These are phyloP conservation scores for Dynastes grantii DNA, from an alignment of 2,888 invertebrate species.

Conservation along the genomic window DNA sequence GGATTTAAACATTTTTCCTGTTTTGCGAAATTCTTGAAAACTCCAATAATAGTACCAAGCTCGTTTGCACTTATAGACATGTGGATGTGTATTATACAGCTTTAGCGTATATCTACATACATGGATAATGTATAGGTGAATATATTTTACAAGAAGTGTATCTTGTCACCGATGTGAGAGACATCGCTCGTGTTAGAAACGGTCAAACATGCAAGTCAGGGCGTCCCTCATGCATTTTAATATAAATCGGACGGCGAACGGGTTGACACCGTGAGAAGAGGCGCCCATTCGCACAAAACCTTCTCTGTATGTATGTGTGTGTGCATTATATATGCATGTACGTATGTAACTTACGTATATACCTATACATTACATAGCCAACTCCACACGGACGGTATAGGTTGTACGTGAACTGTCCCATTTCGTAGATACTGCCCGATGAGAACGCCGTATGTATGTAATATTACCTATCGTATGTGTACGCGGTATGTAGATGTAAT, in stretches of 20 bases:
- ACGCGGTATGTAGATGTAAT: slow-evolving; percentile 31
- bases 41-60: neutral
- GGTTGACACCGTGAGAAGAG: slow-evolving; percentile 48
- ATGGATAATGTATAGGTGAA: slow-evolving; percentile 25
- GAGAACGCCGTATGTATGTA: slow-evolving; percentile 16
- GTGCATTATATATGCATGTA: slow-evolving; percentile 18
- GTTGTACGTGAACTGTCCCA: slow-evolving; percentile 29
- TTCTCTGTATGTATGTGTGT: slow-evolving; percentile 27
- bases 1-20: neutral
- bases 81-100: neutral
- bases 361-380: neutral
- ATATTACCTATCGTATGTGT: neutral
- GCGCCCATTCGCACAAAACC: slow-evolving; percentile 43
- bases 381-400: neutral
- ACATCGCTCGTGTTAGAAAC: slow-evolving; percentile 47
- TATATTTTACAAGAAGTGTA: slow-evolving; percentile 41
- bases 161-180: slow-evolving; percentile 46
- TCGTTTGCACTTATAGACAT: neutral
- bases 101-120: slow-evolving; percentile 1
- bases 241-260: slow-evolving; percentile 45
- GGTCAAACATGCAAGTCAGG: slow-evolving; percentile 47
- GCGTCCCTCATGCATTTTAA: slow-evolving; percentile 46
- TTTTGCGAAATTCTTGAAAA: slow-evolving; percentile 1
- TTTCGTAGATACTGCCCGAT: slow-evolving; percentile 33
- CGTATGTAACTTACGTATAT: neutral